Evolutionary conservation across 2,888 invertebrate genomes (phyloP).

Genomic region (Caenorhabditis doughertyi): DNA sequence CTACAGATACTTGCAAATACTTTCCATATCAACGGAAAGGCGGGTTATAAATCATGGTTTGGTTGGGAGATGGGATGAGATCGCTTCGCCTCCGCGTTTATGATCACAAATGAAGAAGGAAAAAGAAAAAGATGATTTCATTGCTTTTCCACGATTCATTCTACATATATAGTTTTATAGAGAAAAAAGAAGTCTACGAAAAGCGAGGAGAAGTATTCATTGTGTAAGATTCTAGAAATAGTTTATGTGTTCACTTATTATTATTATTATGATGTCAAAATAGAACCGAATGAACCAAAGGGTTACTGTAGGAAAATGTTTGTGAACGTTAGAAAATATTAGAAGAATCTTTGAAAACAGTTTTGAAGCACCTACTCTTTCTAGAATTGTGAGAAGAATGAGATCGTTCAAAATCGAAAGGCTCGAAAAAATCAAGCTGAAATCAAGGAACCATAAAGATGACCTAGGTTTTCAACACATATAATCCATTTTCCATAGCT

Average conservation of each 20-base stretch:
- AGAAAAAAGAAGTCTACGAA: not conserved
- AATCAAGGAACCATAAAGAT: too few species aligned
- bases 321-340: not conserved
- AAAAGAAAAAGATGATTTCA: not conserved
- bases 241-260: too few species aligned
- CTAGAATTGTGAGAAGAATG: too few species aligned
- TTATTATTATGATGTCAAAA: not conserved
- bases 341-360: too few species aligned
- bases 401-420: too few species aligned
- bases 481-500: too few species aligned
- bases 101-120: not conserved
- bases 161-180: not conserved
- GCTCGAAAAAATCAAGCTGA: too few species aligned
- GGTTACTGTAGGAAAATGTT: not conserved
- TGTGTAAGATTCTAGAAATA: not conserved
- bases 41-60: conserved; percentile 1
- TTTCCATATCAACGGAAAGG: not conserved
- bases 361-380: too few species aligned
- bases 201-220: not conserved
- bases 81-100: not conserved
- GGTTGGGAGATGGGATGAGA: not conserved
- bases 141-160: not conserved
- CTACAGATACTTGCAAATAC: not conserved
- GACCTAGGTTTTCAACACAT: too few species aligned
- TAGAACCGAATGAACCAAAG: not conserved